These are phyloP conservation scores for Albula glossodonta DNA, from an alignment of 2,113 vertebrate species.

Conservation along the genomic window DNA sequence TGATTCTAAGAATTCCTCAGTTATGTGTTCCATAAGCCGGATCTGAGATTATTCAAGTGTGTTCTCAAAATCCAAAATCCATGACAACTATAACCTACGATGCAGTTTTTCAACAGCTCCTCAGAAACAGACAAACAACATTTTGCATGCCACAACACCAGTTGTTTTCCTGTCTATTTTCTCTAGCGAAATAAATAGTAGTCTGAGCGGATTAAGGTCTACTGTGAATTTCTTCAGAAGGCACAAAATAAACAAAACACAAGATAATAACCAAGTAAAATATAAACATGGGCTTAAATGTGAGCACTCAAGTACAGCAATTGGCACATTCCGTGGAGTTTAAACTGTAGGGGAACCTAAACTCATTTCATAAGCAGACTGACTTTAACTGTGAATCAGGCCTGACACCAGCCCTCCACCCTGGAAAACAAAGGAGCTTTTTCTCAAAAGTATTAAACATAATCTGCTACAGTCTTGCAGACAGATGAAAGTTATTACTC, in stretches of 20 bases:
- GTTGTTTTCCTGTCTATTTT: no score
- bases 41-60: neutral
- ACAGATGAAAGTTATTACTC: neutral
- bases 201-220: neutral
- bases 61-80: neutral
- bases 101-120: neutral
- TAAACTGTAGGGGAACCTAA: neutral
- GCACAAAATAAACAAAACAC: neutral
- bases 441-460: neutral
- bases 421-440: neutral
- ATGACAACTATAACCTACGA: neutral
- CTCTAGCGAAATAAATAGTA: neutral
- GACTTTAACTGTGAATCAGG: neutral
- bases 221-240: neutral
- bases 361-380: no score
- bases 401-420: neutral
- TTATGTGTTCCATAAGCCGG: neutral
- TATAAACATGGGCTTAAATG: neutral
- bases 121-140: neutral
- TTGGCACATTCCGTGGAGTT: neutral
- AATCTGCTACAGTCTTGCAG: slow-evolving; percentile 1
- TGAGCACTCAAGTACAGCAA: neutral
- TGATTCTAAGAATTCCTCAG: neutral
- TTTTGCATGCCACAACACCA: neutral
- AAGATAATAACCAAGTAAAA: neutral